A percentile compares a stretch with the other conserved stretches of the same genome.
Conservation (phyloP, 1,140 invertebrate species). For the Drosophila lini region DNA sequence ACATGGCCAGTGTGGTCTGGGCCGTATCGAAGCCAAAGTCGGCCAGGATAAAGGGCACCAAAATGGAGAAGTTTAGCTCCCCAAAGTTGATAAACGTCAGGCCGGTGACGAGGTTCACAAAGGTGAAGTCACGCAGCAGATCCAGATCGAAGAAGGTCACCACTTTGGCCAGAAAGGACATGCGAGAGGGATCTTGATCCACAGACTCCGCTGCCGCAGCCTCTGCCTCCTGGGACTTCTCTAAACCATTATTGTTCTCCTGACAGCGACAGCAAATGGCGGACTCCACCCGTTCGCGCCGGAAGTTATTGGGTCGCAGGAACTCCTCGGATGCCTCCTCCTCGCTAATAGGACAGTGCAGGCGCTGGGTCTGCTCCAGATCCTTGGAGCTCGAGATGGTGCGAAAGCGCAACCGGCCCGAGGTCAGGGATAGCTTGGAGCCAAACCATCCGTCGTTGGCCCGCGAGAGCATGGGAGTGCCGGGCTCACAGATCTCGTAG, state of each 20-base stretch:
- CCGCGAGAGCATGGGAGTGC: conserved; percentile 87
- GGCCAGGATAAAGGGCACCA: conserved; percentile 88
- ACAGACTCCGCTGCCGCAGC: background rate
- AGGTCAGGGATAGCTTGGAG: conserved; percentile 79
- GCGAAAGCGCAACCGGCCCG: conserved; percentile 62
- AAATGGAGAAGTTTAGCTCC: conserved; percentile 89
- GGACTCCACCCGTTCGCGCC: conserved; percentile 68
- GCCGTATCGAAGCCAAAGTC: conserved; percentile 86
- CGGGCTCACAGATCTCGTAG: conserved; percentile 88
- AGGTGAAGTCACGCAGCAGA: conserved; percentile 88
- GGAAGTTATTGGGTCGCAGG: conserved; percentile 74
- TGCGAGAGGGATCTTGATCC: conserved; percentile 34
- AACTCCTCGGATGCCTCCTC: conserved; percentile 50
- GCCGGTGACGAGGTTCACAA: conserved; percentile 88
- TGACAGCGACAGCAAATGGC: conserved; percentile 63
- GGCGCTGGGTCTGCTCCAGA: conserved; percentile 59
- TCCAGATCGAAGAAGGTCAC: conserved; percentile 88
- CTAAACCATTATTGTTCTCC: conserved; percentile 31
- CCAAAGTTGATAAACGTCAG: conserved; percentile 88
- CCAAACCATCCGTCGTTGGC: conserved; percentile 89
- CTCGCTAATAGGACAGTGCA: conserved; percentile 63
- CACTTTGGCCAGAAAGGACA: conserved; percentile 85
- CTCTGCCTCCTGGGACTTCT: background rate
- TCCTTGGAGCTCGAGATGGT: conserved; percentile 78
- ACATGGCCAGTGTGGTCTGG: conserved; percentile 87